These are phyloP conservation scores for Caenorhabditis elegans DNA, from an alignment of 1,140 invertebrate genomes.

Conservation along the genomic window WBcel235 BX284604.4:11742501-11743000, in stretches of 20 bases:
- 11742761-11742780: background rate
- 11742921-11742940: background rate
- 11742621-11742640: too few relatives aligned
- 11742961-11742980: background rate
- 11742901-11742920: background rate
- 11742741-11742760: background rate
- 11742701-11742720: background rate
- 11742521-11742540: too few relatives aligned
- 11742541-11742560: too few relatives aligned
- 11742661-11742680: too few relatives aligned
- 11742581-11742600: too few relatives aligned
- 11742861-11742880: background rate
- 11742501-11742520: too few relatives aligned
- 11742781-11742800: background rate
- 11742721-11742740: constrained; percentile 21
- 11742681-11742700: too few relatives aligned
- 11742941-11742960: background rate
- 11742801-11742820: background rate
- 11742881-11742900: background rate
- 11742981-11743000: background rate
- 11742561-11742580: too few relatives aligned
- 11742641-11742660: too few relatives aligned
- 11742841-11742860: too few relatives aligned
- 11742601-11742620: too few relatives aligned
- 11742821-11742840: too few relatives aligned